Percentiles rank a stretch among this genome's conserved stretches.
Evolutionary conservation across 2,113 vertebrate species (phyloP).

Genomic region (Clarias macrocephalus): DNA sequence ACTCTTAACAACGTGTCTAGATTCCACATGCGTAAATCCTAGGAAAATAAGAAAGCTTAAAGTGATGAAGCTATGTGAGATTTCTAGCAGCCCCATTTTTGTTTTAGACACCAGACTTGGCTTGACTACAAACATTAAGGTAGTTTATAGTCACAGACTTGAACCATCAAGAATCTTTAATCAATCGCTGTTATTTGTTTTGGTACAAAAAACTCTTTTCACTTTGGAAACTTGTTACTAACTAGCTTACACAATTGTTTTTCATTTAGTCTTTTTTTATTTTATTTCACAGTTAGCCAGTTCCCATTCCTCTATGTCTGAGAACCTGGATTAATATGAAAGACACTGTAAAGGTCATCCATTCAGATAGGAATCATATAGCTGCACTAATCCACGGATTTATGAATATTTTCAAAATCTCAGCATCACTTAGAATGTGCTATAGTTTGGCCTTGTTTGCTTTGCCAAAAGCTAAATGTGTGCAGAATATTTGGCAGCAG

Average conservation of each 20-base stretch:
- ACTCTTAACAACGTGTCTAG: background rate
- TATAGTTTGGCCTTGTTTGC: background rate
- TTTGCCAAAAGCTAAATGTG: background rate
- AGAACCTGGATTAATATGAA: background rate
- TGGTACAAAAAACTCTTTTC: background rate
- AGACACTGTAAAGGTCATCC: background rate
- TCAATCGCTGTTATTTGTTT: background rate
- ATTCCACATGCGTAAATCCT: background rate
- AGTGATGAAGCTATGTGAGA: background rate
- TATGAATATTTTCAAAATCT: background rate
- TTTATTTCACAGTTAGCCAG: background rate
- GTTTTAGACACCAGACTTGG: conserved; percentile 14
- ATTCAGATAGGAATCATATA: background rate
- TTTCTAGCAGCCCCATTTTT: conserved; percentile 3
- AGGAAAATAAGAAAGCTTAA: background rate
- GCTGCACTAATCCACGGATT: background rate
- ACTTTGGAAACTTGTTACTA: background rate
- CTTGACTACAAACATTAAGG: background rate
- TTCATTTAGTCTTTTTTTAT: background rate
- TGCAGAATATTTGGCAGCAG: background rate
- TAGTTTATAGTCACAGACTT: background rate
- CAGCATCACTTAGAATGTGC: background rate
- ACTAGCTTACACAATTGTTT: background rate
- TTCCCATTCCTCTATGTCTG: background rate
- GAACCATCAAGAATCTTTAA: background rate